Conservation (phyloP, 2,113 vertebrate genomes). For the Ardeotis arabs region DNA sequence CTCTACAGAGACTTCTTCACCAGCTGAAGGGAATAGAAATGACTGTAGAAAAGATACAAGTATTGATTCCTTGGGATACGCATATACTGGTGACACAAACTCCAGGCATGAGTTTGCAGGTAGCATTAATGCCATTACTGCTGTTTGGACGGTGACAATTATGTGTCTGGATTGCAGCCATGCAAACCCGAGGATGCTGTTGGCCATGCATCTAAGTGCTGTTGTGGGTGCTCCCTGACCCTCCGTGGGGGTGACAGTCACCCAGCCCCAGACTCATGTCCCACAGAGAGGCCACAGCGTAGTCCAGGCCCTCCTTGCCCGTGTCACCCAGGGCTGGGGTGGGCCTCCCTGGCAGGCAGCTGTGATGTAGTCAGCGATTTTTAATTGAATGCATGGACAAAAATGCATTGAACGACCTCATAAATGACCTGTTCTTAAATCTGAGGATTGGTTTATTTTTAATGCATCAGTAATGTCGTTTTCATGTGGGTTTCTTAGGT, state of each 20-base stretch:
- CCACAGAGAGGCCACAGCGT: neutral
- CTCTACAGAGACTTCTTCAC: neutral
- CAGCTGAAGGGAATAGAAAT: neutral
- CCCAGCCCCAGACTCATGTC: rapidly evolving
- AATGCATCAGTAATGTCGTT: neutral
- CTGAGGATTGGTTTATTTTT: neutral
- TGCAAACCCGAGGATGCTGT: rapidly evolving
- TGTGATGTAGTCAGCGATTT: neutral
- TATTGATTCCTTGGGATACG: neutral
- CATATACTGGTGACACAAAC: too few species aligned
- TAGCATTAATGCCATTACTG: neutral
- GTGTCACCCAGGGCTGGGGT: rapidly evolving
- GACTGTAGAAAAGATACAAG: rapidly evolving
- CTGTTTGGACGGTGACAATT: neutral
- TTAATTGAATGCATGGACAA: neutral
- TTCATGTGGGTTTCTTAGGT: neutral
- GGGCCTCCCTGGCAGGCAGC: neutral
- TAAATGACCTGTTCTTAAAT: neutral
- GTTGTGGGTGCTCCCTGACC: neutral
- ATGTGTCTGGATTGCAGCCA: rapidly evolving
- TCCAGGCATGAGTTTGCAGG: neutral
- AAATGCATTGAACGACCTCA: neutral
- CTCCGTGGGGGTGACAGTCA: neutral
- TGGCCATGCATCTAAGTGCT: rapidly evolving
- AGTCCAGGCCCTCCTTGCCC: neutral